These are phyloP conservation scores for Hippocampus guttulatus DNA, from an alignment of 2,113 vertebrate species.

Conservation along the genomic window DNA sequence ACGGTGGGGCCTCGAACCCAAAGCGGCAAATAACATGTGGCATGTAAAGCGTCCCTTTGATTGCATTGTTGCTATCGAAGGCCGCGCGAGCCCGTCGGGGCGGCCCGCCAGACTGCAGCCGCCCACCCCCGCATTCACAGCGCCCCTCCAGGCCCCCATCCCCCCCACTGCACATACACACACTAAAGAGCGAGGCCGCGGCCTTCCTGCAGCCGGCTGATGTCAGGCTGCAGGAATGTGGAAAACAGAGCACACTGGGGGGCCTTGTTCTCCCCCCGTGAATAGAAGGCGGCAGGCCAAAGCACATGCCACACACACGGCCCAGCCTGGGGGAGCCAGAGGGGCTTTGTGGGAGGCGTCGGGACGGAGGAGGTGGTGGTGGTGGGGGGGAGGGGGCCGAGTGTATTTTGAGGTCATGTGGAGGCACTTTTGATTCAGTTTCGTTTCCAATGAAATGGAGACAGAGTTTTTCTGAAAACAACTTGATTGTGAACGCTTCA, in stretches of 20 bases:
- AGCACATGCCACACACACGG: conserved; percentile 59
- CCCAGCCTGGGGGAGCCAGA: background rate
- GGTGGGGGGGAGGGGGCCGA: too few species aligned
- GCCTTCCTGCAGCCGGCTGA: conserved; percentile 61
- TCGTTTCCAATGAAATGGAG: background rate
- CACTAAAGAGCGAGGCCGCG: conserved; percentile 12
- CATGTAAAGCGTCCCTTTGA: conserved; percentile 66
- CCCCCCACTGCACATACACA: background rate
- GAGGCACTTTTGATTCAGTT: background rate
- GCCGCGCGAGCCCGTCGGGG: conserved; percentile 14
- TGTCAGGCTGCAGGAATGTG: conserved; percentile 66
- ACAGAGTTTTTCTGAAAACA: background rate
- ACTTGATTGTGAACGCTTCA: background rate
- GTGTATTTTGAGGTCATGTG: conserved; percentile 5
- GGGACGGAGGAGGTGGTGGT: background rate
- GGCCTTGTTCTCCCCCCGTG: conserved; percentile 64
- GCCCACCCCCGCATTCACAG: background rate
- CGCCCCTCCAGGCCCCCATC: conserved; percentile 47
- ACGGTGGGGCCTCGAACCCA: conserved; percentile 48
- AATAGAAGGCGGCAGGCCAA: conserved; percentile 37
- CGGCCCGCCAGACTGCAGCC: conserved; percentile 49
- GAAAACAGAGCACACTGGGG: conserved; percentile 64
- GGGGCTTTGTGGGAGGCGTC: background rate
- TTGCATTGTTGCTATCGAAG: conserved; percentile 56
- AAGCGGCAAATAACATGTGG: conserved; percentile 65